These are phyloP conservation scores for Holothuria glaberrima DNA, from an alignment of 35 echinoderm and acorn worm genomes.

Conservation along the genomic window DNA sequence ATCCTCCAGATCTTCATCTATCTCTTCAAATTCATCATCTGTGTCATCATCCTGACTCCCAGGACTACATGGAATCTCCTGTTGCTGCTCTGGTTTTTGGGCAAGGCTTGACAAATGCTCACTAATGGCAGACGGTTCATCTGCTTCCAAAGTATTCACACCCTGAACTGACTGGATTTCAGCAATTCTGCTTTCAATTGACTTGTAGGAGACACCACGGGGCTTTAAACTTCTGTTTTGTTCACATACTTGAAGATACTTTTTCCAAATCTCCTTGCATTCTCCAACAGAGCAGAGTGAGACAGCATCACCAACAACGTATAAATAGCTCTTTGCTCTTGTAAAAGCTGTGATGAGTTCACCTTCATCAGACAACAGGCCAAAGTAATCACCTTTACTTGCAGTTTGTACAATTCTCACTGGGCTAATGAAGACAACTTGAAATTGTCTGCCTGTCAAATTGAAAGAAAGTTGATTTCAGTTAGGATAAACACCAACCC, in stretches of 20 bases:
- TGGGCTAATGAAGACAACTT: slow-evolving; percentile 19
- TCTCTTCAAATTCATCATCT: not conserved
- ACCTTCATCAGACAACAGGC: slow-evolving; percentile 78
- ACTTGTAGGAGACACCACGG: not conserved
- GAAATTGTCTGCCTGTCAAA: slow-evolving; percentile 24
- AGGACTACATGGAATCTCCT: not conserved
- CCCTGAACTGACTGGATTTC: too few species aligned
- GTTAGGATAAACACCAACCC: too few species aligned
- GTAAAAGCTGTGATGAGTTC: slow-evolving; percentile 88
- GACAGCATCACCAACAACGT: slow-evolving; percentile 81
- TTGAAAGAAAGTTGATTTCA: too few species aligned
- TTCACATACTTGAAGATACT: slow-evolving; percentile 78
- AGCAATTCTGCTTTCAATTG: not conserved
- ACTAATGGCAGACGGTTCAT: too few species aligned
- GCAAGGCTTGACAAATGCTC: too few species aligned
- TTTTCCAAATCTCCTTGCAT: slow-evolving; percentile 71
- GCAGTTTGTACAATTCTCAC: not conserved
- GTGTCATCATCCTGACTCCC: not conserved
- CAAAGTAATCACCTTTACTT: slow-evolving; percentile 7
- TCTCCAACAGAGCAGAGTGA: slow-evolving; percentile 78
- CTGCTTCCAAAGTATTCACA: too few species aligned
- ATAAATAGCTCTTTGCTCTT: slow-evolving; percentile 68
- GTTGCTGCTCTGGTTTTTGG: not conserved
- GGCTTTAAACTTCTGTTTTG: slow-evolving; percentile 65
- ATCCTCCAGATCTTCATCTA: slow-evolving; percentile 14